Base-by-base conservation (phyloP, 1,140 invertebrate genomes). In the Coptotermes formosanus region DNA sequence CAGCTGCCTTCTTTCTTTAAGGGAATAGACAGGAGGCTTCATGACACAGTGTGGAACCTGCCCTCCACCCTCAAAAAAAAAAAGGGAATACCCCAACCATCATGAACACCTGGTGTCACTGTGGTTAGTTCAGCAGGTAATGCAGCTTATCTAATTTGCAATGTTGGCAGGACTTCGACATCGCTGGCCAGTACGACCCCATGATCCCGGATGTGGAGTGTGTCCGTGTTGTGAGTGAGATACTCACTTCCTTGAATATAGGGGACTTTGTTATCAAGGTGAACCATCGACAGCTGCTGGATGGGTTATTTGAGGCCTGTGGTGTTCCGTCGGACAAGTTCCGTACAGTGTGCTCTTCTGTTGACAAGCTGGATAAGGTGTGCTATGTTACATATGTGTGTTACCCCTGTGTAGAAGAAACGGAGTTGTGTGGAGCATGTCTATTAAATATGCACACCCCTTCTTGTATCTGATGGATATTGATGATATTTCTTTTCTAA, bases 191-290 rank as follows among this genome's bases (percentile, higher is more conserved):
- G 86, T 99, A 97, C 90, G 98, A 99, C 91, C 92, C 94, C 0
- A 99, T 99, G 99, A 92, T 99, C 87, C 97, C 99, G 0, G 99
- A 99, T 92, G 96, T 96, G 3, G 99, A 99, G 91, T 99, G 99
- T 90, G 93, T 99, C 0, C 95, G 96, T 89, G 96, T 99, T 86
- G 95, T 99, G 1, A 93, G 94, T 82, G 98, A 99, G 93, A 97
- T 99, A 83, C 91, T 99, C 9, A 93, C 94, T 83, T 91, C 92
- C 14, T 90, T 99, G 8, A 93, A 99, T 84, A 92, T 99, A 85
- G 98, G 97, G 59, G 93, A 96, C 32, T 99, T 97, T 92, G 91
- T 95, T 64, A 95, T 99, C 85, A 99, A 99, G 92, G 93, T 99
- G 75, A 99, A 99, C 91, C 99, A 99, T 91, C 93, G 99, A 84